Percentiles rank a stretch among this genome's conserved stretches.
phyloP scores from a whole-genome alignment of 1,140 invertebrate genomes.

The Brevipalpus yothersi region DNA sequence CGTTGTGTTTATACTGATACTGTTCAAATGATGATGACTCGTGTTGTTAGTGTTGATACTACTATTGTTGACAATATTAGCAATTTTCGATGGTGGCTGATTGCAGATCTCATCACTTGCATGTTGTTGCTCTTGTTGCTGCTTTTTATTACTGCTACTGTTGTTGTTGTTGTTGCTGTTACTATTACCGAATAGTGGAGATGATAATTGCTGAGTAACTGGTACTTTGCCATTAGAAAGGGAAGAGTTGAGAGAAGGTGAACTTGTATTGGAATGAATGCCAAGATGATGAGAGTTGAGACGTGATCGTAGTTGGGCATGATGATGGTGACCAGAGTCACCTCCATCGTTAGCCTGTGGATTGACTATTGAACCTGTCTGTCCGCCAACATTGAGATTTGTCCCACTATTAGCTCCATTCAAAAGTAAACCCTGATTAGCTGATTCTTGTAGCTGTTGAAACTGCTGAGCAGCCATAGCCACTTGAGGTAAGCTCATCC shows the following conservation, averaged over 20 bases:
- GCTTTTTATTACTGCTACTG: not conserved
- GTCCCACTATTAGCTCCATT: not conserved
- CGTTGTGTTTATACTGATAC: not conserved
- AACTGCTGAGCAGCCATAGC: conserved; percentile 36
- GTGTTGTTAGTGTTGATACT: not conserved
- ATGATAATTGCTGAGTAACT: too few relatives aligned
- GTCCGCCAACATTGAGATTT: not conserved
- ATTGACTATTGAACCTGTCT: too few relatives aligned
- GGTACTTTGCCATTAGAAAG: too few relatives aligned
- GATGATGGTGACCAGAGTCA: too few relatives aligned
- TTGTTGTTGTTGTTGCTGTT: not conserved
- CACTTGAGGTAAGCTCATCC: conserved; percentile 41
- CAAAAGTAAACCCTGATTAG: conserved; percentile 19
- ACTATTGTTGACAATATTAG: not conserved
- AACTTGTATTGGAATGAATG: too few relatives aligned
- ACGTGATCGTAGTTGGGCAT: too few relatives aligned
- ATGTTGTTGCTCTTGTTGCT: too few relatives aligned
- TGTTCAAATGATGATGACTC: not conserved
- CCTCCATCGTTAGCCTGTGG: too few relatives aligned
- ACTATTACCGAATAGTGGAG: not conserved
- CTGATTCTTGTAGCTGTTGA: conserved; percentile 47
- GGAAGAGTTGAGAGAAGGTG: too few relatives aligned
- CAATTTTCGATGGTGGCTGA: too few relatives aligned
- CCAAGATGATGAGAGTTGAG: too few relatives aligned
- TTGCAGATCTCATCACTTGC: too few relatives aligned